Conservation (phyloP, 1,140 invertebrate species). For the Lepidurus packardi region DNA sequence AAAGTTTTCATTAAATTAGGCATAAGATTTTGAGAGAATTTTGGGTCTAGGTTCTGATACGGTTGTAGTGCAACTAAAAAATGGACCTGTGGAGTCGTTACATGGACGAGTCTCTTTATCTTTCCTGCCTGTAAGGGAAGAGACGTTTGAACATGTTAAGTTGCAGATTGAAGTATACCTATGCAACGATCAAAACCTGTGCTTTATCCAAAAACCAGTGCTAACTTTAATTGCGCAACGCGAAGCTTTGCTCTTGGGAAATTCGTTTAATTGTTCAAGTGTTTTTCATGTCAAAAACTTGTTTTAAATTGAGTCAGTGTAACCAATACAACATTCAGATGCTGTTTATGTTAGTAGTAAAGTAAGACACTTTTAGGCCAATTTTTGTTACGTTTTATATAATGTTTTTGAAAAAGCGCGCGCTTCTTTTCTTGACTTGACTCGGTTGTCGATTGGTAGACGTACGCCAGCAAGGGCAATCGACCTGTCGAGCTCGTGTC, state of each 20-base stretch:
- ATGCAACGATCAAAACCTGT: background rate
- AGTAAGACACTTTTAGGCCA: no score
- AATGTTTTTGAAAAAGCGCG: background rate
- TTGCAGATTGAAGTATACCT: background rate
- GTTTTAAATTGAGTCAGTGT: background rate
- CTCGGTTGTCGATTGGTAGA: background rate
- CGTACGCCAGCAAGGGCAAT: constrained; percentile 17
- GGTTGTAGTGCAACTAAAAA: background rate
- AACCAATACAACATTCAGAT: background rate
- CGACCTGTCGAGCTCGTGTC: constrained; percentile 16
- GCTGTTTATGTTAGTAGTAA: background rate
- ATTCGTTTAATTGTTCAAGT: background rate
- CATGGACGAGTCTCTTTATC: background rate
- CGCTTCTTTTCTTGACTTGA: background rate
- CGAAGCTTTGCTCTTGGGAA: background rate
- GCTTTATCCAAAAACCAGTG: constrained; percentile 6
- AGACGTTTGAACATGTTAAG: background rate
- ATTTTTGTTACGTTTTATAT: no score
- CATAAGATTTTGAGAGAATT: background rate
- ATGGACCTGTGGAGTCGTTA: background rate
- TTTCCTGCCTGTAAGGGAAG: background rate
- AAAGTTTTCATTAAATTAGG: no score
- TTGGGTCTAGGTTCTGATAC: background rate
- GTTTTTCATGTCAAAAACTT: background rate
- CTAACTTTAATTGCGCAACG: background rate